Percentiles rank a stretch among this genome's conserved stretches.
These are phyloP conservation scores for Coremacera marginata DNA, from an alignment of 2,888 invertebrate species.

Conservation along the genomic window DNA sequence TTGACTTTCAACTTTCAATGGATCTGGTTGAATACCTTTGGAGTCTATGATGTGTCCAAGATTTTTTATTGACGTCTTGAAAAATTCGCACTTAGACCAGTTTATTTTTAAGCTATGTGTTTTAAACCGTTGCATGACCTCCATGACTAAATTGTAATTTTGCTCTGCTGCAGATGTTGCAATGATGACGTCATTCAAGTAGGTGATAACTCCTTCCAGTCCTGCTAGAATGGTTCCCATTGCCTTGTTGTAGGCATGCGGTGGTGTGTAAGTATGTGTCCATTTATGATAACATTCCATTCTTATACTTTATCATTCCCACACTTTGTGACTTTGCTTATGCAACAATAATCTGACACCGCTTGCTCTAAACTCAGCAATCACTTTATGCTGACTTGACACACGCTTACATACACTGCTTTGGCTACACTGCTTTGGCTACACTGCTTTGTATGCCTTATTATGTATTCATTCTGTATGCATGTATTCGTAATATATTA, in stretches of 20 bases:
- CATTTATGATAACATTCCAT: no score
- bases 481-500: no score
- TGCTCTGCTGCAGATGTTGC: constrained; percentile 10
- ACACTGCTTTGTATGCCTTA: no score
- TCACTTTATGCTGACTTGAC: no score
- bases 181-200: constrained; percentile 32
- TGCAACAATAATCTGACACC: no score
- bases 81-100: constrained; percentile 36
- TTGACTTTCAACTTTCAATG: constrained; percentile 18
- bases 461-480: no score
- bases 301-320: no score
- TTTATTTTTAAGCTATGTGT: constrained; percentile 25
- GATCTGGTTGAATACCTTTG: not conserved
- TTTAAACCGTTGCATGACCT: constrained; percentile 35
- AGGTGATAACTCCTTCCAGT: constrained; percentile 26
- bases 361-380: no score
- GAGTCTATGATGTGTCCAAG: constrained; percentile 35
- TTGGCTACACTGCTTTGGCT: no score
- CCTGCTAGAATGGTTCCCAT: constrained; percentile 42
- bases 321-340: no score
- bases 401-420: no score
- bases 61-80: constrained; percentile 30
- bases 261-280: no score
- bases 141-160: constrained; percentile 15
- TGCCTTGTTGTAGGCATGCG: constrained; percentile 27